Conservation (phyloP, 2,113 vertebrate species). For the Leiothrix lutea region DNA sequence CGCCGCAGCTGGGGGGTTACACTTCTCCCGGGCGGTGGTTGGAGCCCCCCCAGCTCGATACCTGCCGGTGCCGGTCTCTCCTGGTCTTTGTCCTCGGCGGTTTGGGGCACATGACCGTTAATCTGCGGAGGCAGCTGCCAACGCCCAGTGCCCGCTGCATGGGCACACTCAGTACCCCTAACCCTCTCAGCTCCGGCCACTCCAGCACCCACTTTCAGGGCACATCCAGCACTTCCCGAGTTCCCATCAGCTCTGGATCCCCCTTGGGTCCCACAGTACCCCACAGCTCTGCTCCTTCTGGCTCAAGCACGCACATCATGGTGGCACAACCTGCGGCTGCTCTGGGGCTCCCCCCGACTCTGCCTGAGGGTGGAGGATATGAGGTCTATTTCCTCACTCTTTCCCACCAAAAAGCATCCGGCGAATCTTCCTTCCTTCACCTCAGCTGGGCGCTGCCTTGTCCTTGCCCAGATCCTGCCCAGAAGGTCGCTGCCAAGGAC, state of each 20-base stretch:
- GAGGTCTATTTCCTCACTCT: fast-evolving
- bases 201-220: background rate
- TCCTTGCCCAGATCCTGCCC: background rate
- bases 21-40: background rate
- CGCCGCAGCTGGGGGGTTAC: background rate
- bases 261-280: no score
- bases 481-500: slow-evolving; percentile 41
- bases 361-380: background rate
- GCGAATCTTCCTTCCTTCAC: fast-evolving
- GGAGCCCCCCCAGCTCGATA: background rate
- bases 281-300: background rate
- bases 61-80: background rate
- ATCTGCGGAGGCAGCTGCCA: background rate
- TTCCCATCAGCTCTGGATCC: background rate
- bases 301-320: fast-evolving
- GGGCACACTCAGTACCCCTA: background rate
- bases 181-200: background rate
- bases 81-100: background rate
- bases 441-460: background rate
- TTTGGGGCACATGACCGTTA: background rate
- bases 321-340: fast-evolving
- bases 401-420: background rate
- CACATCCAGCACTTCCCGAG: no score
- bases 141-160: background rate
- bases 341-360: background rate